A percentile compares a stretch with the other conserved stretches of the same genome.
phyloP scores from a whole-genome alignment of 2,888 invertebrate species.

The Ophonus ardosiacus region DNA sequence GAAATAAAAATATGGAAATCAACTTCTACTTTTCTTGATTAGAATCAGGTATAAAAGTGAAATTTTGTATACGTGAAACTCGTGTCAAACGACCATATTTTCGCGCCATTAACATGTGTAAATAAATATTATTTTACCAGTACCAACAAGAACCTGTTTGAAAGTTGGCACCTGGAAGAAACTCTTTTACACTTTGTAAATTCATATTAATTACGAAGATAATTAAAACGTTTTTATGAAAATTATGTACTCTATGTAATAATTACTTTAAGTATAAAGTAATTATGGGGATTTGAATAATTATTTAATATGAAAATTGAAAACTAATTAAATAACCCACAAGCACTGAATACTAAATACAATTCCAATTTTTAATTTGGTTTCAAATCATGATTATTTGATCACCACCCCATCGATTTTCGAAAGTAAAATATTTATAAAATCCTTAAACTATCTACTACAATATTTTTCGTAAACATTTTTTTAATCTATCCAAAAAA shows the following conservation, averaged over 20 bases:
- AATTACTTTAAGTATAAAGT: neutral
- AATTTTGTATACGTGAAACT: slow-evolving; percentile 17
- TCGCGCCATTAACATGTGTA: neutral
- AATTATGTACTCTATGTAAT: neutral
- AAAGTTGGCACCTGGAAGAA: slow-evolving; percentile 9
- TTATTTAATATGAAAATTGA: neutral
- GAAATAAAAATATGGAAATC: slow-evolving; percentile 50
- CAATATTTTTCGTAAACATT: no score
- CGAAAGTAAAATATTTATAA: no score
- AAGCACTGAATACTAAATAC: no score
- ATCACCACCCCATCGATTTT: no score
- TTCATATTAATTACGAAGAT: neutral
- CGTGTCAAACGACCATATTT: neutral
- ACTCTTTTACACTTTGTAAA: neutral
- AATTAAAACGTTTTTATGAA: neutral
- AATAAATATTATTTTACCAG: slow-evolving; percentile 25
- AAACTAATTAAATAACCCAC: no score
- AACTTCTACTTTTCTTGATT: slow-evolving; percentile 1
- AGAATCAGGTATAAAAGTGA: slow-evolving; percentile 11
- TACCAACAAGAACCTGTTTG: slow-evolving; percentile 44
- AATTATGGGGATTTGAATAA: neutral
- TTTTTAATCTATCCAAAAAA: no score
- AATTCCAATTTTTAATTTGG: no score
- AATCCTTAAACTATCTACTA: no score
- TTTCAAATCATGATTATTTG: no score